Conservation (phyloP, 1,140 invertebrate genomes). For the Rhyacophila brunnea region DNA sequence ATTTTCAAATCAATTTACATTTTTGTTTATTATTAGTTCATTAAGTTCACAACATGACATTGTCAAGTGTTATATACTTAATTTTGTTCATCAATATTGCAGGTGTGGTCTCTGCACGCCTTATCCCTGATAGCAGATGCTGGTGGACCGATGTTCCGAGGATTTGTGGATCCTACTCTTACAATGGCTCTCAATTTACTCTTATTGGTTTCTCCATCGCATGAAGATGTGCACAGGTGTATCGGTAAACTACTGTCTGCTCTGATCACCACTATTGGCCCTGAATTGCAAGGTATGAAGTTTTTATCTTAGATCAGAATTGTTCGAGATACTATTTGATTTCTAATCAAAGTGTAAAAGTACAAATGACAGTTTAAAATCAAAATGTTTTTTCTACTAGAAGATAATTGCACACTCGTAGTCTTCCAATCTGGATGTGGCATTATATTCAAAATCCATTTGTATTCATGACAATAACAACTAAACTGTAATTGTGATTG, state of each 20-base stretch:
- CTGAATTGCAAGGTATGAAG: constrained; percentile 91
- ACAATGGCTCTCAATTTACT: constrained; percentile 86
- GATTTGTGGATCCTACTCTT: constrained; percentile 93
- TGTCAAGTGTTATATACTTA: background rate
- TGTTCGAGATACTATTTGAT: too few species aligned
- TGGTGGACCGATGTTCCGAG: constrained; percentile 96
- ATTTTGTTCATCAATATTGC: constrained; percentile 31
- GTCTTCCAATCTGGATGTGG: too few species aligned
- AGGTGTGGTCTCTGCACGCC: constrained; percentile 96
- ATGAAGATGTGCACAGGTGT: constrained; percentile 91
- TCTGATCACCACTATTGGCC: constrained; percentile 95
- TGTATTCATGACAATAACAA: too few species aligned
- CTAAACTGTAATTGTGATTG: background rate
- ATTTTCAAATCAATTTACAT: constrained; percentile 11
- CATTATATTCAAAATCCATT: too few species aligned
- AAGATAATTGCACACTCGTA: too few species aligned
- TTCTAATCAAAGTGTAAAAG: too few species aligned
- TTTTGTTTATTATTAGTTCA: background rate
- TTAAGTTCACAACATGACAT: background rate
- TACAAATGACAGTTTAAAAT: too few species aligned
- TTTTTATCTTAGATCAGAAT: too few species aligned
- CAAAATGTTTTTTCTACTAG: too few species aligned
- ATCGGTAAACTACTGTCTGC: constrained; percentile 92
- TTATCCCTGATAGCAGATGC: constrained; percentile 94
- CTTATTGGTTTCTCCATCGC: constrained; percentile 82